Evolutionary conservation across 1,140 invertebrate genomes (phyloP), one percentile per base, ranked within the genome.

Genomic region (Drosophila lacertosa): DNA sequence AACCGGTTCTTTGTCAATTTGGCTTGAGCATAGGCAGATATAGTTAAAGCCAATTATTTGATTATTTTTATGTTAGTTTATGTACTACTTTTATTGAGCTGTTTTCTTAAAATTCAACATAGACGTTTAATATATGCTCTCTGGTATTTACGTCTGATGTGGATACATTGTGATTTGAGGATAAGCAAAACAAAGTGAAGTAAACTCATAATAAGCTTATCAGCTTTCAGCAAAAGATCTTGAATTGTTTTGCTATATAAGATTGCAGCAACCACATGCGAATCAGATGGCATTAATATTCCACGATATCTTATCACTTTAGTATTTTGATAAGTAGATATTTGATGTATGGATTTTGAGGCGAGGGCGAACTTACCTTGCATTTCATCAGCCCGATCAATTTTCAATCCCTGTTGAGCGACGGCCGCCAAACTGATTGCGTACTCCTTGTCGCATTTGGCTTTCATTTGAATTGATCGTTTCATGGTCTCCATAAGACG

Each of bases 391-490:
- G 93, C 93, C 50, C 95, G 94, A 91, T 97, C 96, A 73, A 96
- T 94, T 92, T 98, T 98, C 77, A 96, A 94, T 2, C 96, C 96
- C 88, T 97, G 96, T 37, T 93, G 92, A 11, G 96, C 95, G 2
- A 97, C 94, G 2, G 95, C 94, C 39, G 94, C 94, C 26, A 99
- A 93, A 0, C 96, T 95, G 1, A 95, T 92, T 0, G 97, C 96
- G 92, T 98, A 98, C 76, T 98, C 97, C 53, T 96, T 93, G 91
- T 99, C 97, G 89, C 95, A 97, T 91, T 98, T 97, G 82, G 97
- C 94, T 91, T 98, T 96, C 32, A 95, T 94, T 53, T 95, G 93
- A 13, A 99, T 92, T 81, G 97, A 97, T 42, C 97, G 92, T 70
- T 96, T 95, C 94, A 98, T 97, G 58, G 95, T 95, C 88, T 98